Conservation (phyloP, 2,113 vertebrate species). For the Bothrops jararaca region DNA sequence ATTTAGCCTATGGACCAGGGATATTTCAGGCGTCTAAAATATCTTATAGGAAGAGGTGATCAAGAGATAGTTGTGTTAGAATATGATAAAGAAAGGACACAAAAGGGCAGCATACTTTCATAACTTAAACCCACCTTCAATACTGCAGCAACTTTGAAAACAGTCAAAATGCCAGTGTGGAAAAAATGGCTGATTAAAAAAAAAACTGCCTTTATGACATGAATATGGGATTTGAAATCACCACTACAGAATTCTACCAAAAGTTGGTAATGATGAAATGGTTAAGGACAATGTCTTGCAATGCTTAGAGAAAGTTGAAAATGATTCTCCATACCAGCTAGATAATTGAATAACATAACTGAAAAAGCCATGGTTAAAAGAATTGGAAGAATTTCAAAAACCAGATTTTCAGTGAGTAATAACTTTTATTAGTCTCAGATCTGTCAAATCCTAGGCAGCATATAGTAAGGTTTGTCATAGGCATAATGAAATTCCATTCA, state of each 20-base stretch:
- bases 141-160: neutral
- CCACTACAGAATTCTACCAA: neutral
- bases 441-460: neutral
- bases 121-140: neutral
- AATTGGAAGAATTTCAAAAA: neutral
- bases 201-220: neutral
- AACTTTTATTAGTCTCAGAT: neutral
- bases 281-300: neutral
- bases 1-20: neutral
- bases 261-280: neutral
- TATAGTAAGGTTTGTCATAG: neutral
- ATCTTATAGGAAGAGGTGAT: neutral
- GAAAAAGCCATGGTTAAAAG: neutral
- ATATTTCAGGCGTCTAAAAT: neutral
- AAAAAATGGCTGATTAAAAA: neutral
- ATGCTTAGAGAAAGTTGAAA: too few species aligned
- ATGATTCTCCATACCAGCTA: neutral
- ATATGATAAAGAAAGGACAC: neutral
- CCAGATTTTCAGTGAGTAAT: neutral
- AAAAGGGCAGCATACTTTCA: neutral
- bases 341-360: neutral
- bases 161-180: neutral
- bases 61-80: neutral
- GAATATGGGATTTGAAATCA: neutral
- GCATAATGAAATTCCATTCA: neutral